Base-by-base conservation (phyloP, 2,888 invertebrate genomes). In the Chalcis sispes region DNA sequence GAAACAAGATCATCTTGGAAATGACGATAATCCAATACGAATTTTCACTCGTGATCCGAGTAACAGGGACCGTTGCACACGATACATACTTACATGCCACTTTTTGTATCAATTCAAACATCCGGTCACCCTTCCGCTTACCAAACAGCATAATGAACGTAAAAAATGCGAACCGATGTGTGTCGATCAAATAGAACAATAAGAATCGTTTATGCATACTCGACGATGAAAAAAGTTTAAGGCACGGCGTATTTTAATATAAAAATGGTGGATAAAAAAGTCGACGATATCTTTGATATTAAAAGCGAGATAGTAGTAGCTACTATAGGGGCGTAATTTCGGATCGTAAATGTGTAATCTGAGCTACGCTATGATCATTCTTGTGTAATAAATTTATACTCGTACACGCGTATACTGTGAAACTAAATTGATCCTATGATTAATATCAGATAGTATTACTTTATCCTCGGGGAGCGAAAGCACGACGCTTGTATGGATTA, bases 151-250 rank as follows among this genome's bases (percentile, higher is more conserved):
- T 18, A 25, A 3, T 40, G 52, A 42, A 32, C 27, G 10, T 69
- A 64, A 56, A 72, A 72, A 72, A 58, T 58, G 8, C 27, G 8
- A 32, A 48, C 72, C 56, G 72, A 58, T 72, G n/a, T 65, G 65
- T 65, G 46, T 48, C 36, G 59, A 36, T 59, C 50, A 70, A 70
- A 59, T 48, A 50, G 15, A 50, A 32, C 32, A 36, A 59, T 36
- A 58, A 58, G 32, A 59, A 20, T 20, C 10, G 27, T n/a, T n/a
- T n/a, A 18, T 15, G 46, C 56, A 20, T 18, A 23, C 18, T 18
- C 8, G 13, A 27, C 18, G 48, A 15, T 42, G 27, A 69, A 48
- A 58, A 25, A 23, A 23, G 10, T 15, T 54, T 66, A 50, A 25
- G 58, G 2, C 59, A 18, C 48, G n/a, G 42, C 25, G 58, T n/a